Base-by-base conservation (phyloP, 2,888 invertebrate species). In the Philereme vetulata region DNA sequence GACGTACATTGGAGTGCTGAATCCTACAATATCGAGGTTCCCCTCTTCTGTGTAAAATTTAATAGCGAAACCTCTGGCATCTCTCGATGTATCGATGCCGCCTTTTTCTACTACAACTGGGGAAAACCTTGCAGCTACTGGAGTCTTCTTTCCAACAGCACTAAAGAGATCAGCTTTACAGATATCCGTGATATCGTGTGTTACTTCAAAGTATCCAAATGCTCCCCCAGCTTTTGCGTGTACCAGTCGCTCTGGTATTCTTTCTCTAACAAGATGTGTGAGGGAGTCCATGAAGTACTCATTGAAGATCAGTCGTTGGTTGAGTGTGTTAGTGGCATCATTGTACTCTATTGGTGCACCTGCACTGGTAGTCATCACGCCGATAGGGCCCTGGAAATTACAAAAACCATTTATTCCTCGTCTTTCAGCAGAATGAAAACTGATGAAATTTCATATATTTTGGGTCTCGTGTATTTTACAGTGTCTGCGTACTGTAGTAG, bases 141-240 rank as follows among this genome's bases (percentile, higher is more conserved):
- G 95, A 0, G 97, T 97, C 59, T 93, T 93, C 81, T 97, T 96
- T 11, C 96, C 97, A 38, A 96, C 87, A 48, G 86, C 79, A 9
- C 94, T 93, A 79, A 97, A 97, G 0, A 97, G 80, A 70, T 94
- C 94, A 0, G 97, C 96, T 66, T 95, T 96, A 65, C 93, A 93
- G 75, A 96, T 96, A 72, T 95, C 93, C 4, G 93, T 93, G 62
- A 97, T 95, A 77, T 97, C 96, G 72, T 97, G 95, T 0, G 97
- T 97, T 4, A 96, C 95, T 85, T 96, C 96, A 71, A 97, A 96
- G 74, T 95, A 96, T 0, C 96, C 97, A 78, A 96, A 96, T 4
- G 96, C 96, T n/a, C 96, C 97, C 43, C 95, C 97, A 64, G 97
- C 98, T 85, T 98, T 98, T 0, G 98, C 98, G 81, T 98, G 98